Conservation (phyloP, 2,888 invertebrate genomes). For the Octodonta nipae region DNA sequence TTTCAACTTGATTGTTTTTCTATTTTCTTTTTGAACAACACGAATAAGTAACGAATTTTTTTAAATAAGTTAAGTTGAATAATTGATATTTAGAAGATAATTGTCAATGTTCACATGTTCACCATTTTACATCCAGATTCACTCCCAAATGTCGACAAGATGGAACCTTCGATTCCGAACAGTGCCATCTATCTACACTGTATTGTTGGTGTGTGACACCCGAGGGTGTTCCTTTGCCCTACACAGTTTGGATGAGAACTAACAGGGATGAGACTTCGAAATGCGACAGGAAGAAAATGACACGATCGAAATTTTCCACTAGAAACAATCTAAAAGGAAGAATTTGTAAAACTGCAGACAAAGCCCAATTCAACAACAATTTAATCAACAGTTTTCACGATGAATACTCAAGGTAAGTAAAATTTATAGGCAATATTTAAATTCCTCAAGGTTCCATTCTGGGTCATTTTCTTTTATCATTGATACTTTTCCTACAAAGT, state of each 20-base stretch:
- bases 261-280: slow-evolving; percentile 40
- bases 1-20: too few species aligned
- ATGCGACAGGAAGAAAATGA: slow-evolving; percentile 39
- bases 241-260: slow-evolving; percentile 52
- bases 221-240: slow-evolving; percentile 67
- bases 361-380: slow-evolving; percentile 68
- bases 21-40: too few species aligned
- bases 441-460: too few species aligned
- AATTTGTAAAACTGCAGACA: too few species aligned
- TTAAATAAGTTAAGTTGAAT: too few species aligned
- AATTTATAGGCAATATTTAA: background rate
- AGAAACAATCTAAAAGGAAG: too few species aligned
- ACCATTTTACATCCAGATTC: slow-evolving; percentile 30
- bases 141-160: slow-evolving; percentile 70
- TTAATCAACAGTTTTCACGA: slow-evolving; percentile 73
- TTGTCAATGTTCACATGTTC: too few species aligned
- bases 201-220: slow-evolving; percentile 58
- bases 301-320: too few species aligned
- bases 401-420: slow-evolving; percentile 46
- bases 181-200: slow-evolving; percentile 65
- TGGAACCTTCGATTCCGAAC: slow-evolving; percentile 72
- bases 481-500: too few species aligned
- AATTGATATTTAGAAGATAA: too few species aligned
- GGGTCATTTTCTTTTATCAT: too few species aligned
- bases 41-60: too few species aligned